These are phyloP conservation scores for Baronia brevicornis DNA, from an alignment of 2,888 invertebrate genomes.

Conservation along the genomic window DNA sequence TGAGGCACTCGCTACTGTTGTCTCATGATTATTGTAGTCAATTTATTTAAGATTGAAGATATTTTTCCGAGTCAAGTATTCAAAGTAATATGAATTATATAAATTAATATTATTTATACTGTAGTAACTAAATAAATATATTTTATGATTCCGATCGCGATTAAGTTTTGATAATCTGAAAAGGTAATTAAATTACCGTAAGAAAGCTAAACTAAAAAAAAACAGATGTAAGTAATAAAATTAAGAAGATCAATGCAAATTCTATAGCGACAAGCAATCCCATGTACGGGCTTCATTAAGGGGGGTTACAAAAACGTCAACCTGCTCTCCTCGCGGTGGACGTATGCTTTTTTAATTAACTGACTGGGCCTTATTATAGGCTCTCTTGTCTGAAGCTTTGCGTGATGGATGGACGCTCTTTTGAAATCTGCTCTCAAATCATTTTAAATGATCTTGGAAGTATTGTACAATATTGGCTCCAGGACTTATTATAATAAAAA, in stretches of 20 bases:
- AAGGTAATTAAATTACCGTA: background rate
- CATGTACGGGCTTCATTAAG: slow-evolving; percentile 67
- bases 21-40: too few species aligned
- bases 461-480: too few species aligned
- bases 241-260: slow-evolving; percentile 54
- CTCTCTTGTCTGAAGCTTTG: slow-evolving; percentile 11
- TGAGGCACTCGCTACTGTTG: too few species aligned
- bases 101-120: too few species aligned
- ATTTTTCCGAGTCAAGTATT: too few species aligned
- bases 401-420: slow-evolving; percentile 32
- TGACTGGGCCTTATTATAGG: slow-evolving; percentile 27
- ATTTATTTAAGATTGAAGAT: too few species aligned
- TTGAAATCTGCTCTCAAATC: too few species aligned
- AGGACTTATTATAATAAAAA: too few species aligned
- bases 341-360: slow-evolving; percentile 54
- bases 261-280: slow-evolving; percentile 48
- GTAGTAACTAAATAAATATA: too few species aligned
- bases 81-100: too few species aligned
- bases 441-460: too few species aligned
- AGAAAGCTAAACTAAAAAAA: slow-evolving; percentile 8
- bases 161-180: background rate
- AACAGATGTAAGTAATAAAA: slow-evolving; percentile 32
- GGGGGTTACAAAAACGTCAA: slow-evolving; percentile 42
- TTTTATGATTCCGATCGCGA: too few species aligned
- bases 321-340: slow-evolving; percentile 34